A percentile compares a stretch with the other conserved stretches of the same genome.
Evolutionary conservation across 2,888 invertebrate genomes (phyloP).

Genomic region (Caradrina clavipalpis): DNA sequence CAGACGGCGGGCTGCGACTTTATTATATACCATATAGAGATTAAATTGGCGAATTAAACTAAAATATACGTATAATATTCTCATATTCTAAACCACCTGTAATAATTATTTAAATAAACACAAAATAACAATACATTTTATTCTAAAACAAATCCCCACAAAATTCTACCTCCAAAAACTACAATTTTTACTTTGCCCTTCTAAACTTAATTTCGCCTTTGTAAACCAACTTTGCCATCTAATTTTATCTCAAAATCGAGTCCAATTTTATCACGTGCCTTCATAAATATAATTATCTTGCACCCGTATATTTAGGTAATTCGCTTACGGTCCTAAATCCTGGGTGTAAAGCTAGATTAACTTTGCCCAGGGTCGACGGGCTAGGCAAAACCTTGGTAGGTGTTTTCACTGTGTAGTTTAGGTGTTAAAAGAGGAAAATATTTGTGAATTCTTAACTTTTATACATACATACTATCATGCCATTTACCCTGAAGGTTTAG

Average conservation of each 20-base stretch:
- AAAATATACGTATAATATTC: too few species aligned
- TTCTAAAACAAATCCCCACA: constrained; percentile 1
- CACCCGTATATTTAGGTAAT: constrained; percentile 36
- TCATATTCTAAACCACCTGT: too few species aligned
- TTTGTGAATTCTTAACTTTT: background rate
- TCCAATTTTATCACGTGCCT: constrained; percentile 35
- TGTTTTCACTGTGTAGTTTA: constrained; percentile 6
- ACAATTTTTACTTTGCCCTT: constrained; percentile 24
- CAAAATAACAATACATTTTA: constrained; percentile 1
- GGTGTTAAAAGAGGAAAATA: background rate
- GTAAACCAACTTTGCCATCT: constrained; percentile 13
- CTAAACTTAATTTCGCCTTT: constrained; percentile 18
- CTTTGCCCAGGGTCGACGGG: constrained; percentile 16
- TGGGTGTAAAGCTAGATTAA: constrained; percentile 26
- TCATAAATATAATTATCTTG: constrained; percentile 53
- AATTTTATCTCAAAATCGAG: constrained; percentile 30
- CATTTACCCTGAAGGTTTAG: too few species aligned
- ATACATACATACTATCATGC: too few species aligned
- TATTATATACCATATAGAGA: too few species aligned
- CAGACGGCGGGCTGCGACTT: too few species aligned
- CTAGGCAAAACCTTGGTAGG: background rate
- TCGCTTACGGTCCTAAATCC: constrained; percentile 43
- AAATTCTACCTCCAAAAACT: background rate
- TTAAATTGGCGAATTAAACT: too few species aligned
- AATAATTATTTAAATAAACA: background rate